Base-by-base conservation (phyloP, 2,888 invertebrate species). In the Epinotia brunnichana region DNA sequence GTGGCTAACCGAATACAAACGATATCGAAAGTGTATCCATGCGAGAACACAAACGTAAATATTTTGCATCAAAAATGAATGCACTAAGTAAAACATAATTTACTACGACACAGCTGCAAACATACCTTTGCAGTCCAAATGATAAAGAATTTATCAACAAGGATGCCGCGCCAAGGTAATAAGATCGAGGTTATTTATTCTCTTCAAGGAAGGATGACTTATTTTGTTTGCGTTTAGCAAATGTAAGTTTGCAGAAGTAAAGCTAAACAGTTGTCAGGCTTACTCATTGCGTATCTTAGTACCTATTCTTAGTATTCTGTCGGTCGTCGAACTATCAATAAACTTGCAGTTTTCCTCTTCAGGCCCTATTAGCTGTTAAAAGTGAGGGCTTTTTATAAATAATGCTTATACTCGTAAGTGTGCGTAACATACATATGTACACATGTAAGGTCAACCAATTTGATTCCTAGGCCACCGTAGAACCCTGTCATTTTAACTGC, bases 311-410 rank as follows among this genome's bases (percentile, higher is more conserved):
- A 69, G 73, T 63, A 73, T 69, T 39, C 41, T n/a, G 56, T 63
- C 73, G 73, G 73, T 68, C 73, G 63, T 69, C 73, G 73, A 68
- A 69, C 68, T 69, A 69, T 73, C 68, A 73, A 69, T 73, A 73
- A 73, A 69, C 68, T 51, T 59, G 29, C 24, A 56, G 51, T 69
- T 73, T 73, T 73, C 73, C 73, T 73, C 63, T 57, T 73, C 63
- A 57, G 57, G 35, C 39, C 35, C 17, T 15, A n/a, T n/a, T n/a
- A 54, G 53, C 21, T 53, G 24, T 56, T 21, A 41, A 54, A 66
- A 15, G n/a, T 39, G 9, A 21, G 35, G 17, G 35, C 29, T 17
- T 53, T 53, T n/a, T 5, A 41, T 39, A 56, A 66, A 39, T 54
- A 48, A 15, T 15, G 13, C 44, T 13, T 44, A 44, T 4, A 44